Evolutionary conservation across 2,797 vertebrate genomes (phyloP), one percentile per base, ranked within the genome.

Genomic region (Arvicola amphibius): DNA sequence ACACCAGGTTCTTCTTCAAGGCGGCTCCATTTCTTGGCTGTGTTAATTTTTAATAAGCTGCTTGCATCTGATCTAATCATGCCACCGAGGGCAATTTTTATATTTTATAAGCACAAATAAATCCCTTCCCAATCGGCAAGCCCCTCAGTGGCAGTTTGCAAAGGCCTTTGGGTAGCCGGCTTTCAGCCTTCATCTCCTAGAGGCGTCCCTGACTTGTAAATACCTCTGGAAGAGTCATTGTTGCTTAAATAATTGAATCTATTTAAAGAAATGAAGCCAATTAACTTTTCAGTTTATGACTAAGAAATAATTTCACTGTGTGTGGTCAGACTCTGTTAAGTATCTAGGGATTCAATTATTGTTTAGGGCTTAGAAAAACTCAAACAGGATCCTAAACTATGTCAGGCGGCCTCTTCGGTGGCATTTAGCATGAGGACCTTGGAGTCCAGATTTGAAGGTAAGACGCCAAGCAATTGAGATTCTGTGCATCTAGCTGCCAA

Each of bases 191-290:
- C 73, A 0, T 1, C 95, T 95, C 83, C 92, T 76, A 16, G 1
- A 0, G 51, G 85, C 73, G 34, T 69, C 78, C 0, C 3, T 0
- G 89, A 88, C 77, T 5, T 84, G 96, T 91, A 95, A 96, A 95
- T 71, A 83, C 96, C 95, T 96, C 96, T 86, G 65, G 67, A 94
- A 98, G 97, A 95, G 94, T 97, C 98, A 93, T 96, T 96, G 97
- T 93, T 85, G 3, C 97, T 98, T 97, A 96, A 97, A 84, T 98
- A 98, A 98, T 96, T 96, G 98, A 95, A 98, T 98, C 98, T 73
- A 13, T 98, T 98, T 98, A 97, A 98, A 98, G 97, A 97, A 96
- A 98, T 98, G 98, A 98, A 98, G 96, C 96, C 98, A 98, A 98
- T 98, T 97, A 98, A 97, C 96, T 97, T 98, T 90, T 95, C 96